phyloP scores from a whole-genome alignment of 2,797 vertebrate species.

The Sebastes kiyomatsui region DNA sequence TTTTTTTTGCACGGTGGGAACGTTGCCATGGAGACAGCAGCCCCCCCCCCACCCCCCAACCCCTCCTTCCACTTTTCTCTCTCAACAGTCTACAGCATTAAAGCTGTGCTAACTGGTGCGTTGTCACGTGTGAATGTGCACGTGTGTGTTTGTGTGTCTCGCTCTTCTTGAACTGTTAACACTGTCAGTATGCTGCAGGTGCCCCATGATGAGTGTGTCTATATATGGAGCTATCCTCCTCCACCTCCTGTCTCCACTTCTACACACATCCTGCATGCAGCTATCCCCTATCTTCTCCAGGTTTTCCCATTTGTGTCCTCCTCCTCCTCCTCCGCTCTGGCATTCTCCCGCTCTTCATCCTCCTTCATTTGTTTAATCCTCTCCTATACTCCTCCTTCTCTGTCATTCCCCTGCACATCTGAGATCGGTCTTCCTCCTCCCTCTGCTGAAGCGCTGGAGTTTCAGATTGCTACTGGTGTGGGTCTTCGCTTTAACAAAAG shows the following conservation, averaged over 20 bases:
- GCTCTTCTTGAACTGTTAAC: constrained; percentile 49
- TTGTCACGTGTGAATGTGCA: constrained; percentile 46
- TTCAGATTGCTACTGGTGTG: constrained; percentile 47
- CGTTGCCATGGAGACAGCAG: constrained; percentile 84
- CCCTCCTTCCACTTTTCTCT: constrained; percentile 34
- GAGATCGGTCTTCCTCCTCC: constrained; percentile 33
- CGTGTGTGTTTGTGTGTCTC: constrained; percentile 9
- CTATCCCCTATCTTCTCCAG: constrained; percentile 52
- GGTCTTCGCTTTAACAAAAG: constrained; percentile 19
- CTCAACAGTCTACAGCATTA: constrained; percentile 56
- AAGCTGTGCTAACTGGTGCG: constrained; percentile 66
- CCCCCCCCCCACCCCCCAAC: constrained; percentile 19
- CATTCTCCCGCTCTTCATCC: constrained; percentile 56
- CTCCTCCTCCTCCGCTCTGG: constrained; percentile 33
- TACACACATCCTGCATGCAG: constrained; percentile 44
- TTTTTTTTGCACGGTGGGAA: constrained; percentile 79
- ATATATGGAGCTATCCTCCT: constrained; percentile 63
- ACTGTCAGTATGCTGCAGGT: constrained; percentile 63
- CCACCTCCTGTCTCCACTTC: constrained; percentile 47
- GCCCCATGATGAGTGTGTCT: constrained; percentile 60
- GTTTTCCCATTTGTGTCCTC: constrained; percentile 55
- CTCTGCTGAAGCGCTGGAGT: constrained; percentile 30
- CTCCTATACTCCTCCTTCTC: constrained; percentile 58
- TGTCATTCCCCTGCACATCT: constrained; percentile 44
- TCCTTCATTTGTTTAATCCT: constrained; percentile 73